Base-by-base conservation (phyloP, 2,113 vertebrate species). In the Shinisaurus crocodilurus region DNA sequence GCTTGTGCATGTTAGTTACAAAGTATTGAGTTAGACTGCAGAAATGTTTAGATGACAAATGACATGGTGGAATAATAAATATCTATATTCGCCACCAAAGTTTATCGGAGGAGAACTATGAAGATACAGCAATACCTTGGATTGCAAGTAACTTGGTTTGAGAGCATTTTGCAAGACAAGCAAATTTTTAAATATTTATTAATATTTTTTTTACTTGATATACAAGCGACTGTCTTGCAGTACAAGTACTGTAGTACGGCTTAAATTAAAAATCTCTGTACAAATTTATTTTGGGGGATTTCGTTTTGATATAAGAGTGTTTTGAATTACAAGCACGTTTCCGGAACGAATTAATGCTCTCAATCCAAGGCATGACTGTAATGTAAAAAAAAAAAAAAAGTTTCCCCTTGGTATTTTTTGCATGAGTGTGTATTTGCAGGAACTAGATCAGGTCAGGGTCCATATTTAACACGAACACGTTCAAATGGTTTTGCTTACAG, bases 371-470 rank as follows among this genome's bases (percentile, higher is more conserved):
- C n/a, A n/a, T n/a, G n/a, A n/a, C n/a, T n/a, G n/a, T n/a, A n/a
- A n/a, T n/a, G n/a, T n/a, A 12, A 12, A 20, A 74, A 37, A 74
- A n/a, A 69, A 18, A 69, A 5, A 6, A 67, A 54, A 3, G 6
- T 63, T 74, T 86, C n/a, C 10, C 6, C 15, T 74, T 69, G 54
- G 85, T 25, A 25, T 91, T 80, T 85, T 50, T 0, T 0, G 5
- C 43, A 3, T 32, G 0, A 0, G 0, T 32, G 34, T 20, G 0
- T 29, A 45, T 89, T 91, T 0, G 1, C 70, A 12, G 65, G 72
- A 84, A 34, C 10, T 60, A 76, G 43, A 29, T 0, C 1, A 85
- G 29, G 15, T 60, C 63, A n/a, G 87, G 50, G 72, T 84, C 76
- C 67, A 10, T 70, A 13, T 7, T 85, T 72, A 9, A 79, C 0